These are phyloP conservation scores for Chionodraco myersi DNA, from an alignment of 2,113 vertebrate species.

Conservation along the genomic window DNA sequence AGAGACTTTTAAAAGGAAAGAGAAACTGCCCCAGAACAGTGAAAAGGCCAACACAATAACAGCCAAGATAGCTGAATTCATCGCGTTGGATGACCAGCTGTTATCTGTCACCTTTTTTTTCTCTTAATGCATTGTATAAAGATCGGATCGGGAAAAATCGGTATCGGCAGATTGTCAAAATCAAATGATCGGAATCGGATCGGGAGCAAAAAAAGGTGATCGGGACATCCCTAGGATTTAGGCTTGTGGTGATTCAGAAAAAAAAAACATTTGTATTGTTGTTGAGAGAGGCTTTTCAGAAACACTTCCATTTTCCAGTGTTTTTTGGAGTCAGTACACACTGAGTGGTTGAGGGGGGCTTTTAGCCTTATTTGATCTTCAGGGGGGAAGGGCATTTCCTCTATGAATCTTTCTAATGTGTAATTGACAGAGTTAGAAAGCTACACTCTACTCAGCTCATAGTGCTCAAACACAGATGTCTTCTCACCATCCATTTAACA, in stretches of 20 bases:
- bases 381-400: too few relatives aligned
- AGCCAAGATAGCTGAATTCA: too few relatives aligned
- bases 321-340: conserved; percentile 21
- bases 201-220: too few relatives aligned
- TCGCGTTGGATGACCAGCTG: too few relatives aligned
- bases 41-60: too few relatives aligned
- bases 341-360: conserved; percentile 20
- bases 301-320: conserved; percentile 1
- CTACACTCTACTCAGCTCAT: conserved; percentile 5
- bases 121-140: too few relatives aligned
- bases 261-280: not conserved
- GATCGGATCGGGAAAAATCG: too few relatives aligned
- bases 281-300: conserved; percentile 1
- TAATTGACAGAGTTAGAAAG: conserved; percentile 24
- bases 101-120: too few relatives aligned
- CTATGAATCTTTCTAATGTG: conserved; percentile 24
- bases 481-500: not conserved
- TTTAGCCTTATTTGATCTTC: conserved; percentile 30
- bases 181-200: too few relatives aligned
- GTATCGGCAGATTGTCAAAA: too few relatives aligned
- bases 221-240: not conserved
- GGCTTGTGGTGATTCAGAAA: not conserved
- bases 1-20: too few relatives aligned
- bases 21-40: too few relatives aligned
- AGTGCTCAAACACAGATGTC: not conserved